Percentiles rank a stretch among this genome's conserved stretches.
phyloP scores from a whole-genome alignment of 2,113 vertebrate species.

The Equus przewalskii region DNA sequence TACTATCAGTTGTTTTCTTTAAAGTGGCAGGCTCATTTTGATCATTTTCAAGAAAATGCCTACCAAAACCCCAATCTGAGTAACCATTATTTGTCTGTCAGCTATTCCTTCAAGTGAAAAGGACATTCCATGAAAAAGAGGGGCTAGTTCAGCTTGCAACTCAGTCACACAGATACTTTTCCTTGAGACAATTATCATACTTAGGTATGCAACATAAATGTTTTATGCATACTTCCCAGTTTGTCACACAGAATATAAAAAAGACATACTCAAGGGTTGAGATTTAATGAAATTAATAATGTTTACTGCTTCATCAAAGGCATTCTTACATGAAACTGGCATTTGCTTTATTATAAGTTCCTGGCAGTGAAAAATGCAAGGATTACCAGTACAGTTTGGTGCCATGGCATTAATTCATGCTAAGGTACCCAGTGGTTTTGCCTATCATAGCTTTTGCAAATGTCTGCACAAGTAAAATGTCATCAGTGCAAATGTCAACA shows the following conservation, averaged over 20 bases:
- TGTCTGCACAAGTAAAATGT: neutral
- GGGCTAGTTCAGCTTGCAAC: neutral
- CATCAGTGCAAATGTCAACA: neutral
- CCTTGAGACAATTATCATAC: neutral
- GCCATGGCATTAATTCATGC: neutral
- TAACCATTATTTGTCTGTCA: slow-evolving; percentile 5
- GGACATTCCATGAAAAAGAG: neutral
- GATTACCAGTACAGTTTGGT: neutral
- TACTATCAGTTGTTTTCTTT: neutral
- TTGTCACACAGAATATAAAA: neutral
- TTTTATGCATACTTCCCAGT: neutral
- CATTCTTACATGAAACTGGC: neutral
- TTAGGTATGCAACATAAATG: neutral
- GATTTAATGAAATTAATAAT: slow-evolving; percentile 22
- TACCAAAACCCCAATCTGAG: neutral
- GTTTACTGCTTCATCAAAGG: neutral
- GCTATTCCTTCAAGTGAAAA: neutral
- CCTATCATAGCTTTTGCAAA: neutral
- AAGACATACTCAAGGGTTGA: neutral
- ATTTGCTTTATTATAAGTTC: neutral
- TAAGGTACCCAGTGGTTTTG: neutral
- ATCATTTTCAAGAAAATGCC: slow-evolving; percentile 13
- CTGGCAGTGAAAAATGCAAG: neutral
- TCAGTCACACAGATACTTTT: neutral
- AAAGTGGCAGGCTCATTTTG: neutral